These are phyloP conservation scores for Tethya wilhelma DNA, from an alignment of 37 sponge, comb jelly and placozoan species.

Conservation along the genomic window DNA sequence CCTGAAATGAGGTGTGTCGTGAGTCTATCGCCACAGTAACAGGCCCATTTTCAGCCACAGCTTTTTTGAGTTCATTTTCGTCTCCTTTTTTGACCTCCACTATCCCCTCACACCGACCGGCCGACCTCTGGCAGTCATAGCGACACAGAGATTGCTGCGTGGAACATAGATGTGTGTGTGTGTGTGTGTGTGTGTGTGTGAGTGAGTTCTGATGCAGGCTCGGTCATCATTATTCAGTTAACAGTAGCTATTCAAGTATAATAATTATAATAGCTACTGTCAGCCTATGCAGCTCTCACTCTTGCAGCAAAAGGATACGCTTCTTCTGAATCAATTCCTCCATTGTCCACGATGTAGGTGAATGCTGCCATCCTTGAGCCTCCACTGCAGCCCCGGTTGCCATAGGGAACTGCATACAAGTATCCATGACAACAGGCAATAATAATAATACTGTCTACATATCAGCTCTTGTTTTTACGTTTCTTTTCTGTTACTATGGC, in stretches of 20 bases:
- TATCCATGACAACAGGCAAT: no score
- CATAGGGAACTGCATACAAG: slow-evolving; percentile 45
- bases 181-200: slow-evolving; percentile 26
- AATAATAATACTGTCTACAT: no score
- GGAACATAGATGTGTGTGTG: no score
- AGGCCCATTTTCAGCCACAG: slow-evolving; percentile 86
- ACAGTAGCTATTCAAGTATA: no score
- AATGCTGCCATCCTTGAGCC: slow-evolving; percentile 81
- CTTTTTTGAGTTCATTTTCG: slow-evolving; percentile 71
- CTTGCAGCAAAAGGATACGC: slow-evolving; percentile 88
- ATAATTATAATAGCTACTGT: no score
- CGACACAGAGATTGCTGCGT: slow-evolving; percentile 72
- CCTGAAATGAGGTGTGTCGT: slow-evolving; percentile 69
- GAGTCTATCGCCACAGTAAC: slow-evolving; percentile 89
- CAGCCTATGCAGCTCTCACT: slow-evolving; percentile 28
- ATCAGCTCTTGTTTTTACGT: no score
- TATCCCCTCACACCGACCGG: slow-evolving; percentile 9
- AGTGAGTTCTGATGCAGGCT: slow-evolving; percentile 6
- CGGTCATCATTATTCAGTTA: not conserved
- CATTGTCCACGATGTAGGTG: slow-evolving; percentile 68
- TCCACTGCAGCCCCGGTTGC: slow-evolving; percentile 95
- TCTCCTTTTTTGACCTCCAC: slow-evolving; percentile 31
- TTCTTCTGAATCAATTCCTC: slow-evolving; percentile 79
- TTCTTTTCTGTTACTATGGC: no score
- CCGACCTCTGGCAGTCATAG: slow-evolving; percentile 24